Conservation (phyloP, 30 jellyfish, hydroid and myxozoan species). For the Pseudorhiza aurosa region DNA sequence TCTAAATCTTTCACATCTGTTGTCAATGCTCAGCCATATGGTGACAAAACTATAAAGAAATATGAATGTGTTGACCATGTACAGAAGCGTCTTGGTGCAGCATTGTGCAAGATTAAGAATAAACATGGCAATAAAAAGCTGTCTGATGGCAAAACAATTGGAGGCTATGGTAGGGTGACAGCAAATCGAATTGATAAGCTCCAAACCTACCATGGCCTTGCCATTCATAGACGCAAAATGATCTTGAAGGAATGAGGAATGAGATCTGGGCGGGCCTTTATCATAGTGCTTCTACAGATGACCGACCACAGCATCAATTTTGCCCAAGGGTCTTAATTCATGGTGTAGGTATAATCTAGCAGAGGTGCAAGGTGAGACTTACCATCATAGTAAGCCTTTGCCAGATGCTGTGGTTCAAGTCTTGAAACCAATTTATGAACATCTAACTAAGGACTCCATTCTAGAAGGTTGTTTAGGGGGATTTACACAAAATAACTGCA, state of each 20-base stretch:
- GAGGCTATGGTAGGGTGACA: constrained; percentile 41
- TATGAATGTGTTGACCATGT: constrained; percentile 55
- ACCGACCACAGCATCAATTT: constrained; percentile 18
- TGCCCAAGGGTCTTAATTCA: constrained; percentile 25
- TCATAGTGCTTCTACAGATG: constrained; percentile 11
- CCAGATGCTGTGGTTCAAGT: constrained; percentile 6
- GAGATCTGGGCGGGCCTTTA: constrained; percentile 23
- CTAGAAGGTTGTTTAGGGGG: constrained; percentile 45
- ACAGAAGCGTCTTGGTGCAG: constrained; percentile 38
- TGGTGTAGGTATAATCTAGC: constrained; percentile 36
- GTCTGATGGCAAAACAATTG: constrained; percentile 40
- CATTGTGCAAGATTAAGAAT: background rate
- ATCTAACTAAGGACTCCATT: constrained; percentile 15
- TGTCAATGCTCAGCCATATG: constrained; percentile 10
- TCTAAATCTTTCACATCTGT: constrained; percentile 2
- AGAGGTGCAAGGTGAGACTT: background rate
- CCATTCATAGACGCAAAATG: constrained; percentile 30
- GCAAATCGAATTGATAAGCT: constrained; percentile 1
- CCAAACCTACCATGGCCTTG: constrained; percentile 47
- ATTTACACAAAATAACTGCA: constrained; percentile 38
- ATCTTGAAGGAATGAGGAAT: constrained; percentile 35
- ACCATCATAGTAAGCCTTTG: background rate
- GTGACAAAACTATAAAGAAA: constrained; percentile 8
- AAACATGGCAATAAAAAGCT: background rate
- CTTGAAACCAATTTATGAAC: constrained; percentile 18